phyloP scores from a whole-genome alignment of 2,113 vertebrate genomes.

The Myodes glareolus region DNA sequence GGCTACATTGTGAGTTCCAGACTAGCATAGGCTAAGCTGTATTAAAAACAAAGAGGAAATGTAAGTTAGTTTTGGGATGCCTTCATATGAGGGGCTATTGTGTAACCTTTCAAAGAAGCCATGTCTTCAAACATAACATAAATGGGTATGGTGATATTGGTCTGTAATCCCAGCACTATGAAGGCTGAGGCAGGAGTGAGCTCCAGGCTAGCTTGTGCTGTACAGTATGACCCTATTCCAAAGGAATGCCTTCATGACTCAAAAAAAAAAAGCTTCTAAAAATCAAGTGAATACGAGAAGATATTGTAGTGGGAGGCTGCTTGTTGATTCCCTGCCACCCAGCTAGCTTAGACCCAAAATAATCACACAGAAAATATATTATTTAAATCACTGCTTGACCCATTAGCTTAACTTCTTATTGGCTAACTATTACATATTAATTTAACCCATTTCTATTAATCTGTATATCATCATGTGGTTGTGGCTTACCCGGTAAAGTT shows the following conservation, averaged over 20 bases:
- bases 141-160: background rate
- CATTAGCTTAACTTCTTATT: no score
- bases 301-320: background rate
- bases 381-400: no score
- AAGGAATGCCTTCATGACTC: background rate
- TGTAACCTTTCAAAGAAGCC: background rate
- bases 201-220: background rate
- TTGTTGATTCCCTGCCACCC: no score
- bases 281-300: background rate
- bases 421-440: no score
- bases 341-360: no score
- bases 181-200: background rate
- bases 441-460: no score
- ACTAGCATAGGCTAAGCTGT: background rate
- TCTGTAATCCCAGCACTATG: no score
- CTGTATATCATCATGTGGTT: no score
- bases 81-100: background rate
- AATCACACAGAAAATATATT: no score
- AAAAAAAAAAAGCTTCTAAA: constrained; percentile 27
- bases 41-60: background rate
- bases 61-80: background rate
- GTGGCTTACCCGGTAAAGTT: no score
- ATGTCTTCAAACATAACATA: background rate
- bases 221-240: background rate
- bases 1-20: background rate